Evolutionary conservation across 1,140 invertebrate species (phyloP).

Genomic region (Ephestia elutella): DNA sequence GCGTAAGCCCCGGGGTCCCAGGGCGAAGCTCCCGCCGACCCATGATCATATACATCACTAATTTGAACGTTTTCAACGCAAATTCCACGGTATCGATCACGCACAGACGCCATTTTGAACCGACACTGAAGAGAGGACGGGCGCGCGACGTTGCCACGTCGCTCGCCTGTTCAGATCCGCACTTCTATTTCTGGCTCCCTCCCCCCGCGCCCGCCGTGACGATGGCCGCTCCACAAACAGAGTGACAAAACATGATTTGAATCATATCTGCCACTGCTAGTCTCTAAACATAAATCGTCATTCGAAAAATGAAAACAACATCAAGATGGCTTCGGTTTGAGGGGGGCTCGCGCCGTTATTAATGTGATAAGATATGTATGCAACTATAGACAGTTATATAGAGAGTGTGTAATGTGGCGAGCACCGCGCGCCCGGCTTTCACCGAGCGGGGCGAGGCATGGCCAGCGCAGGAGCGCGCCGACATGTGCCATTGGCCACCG

Average conservation of each 20-base stretch:
- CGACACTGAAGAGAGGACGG: slow-evolving; percentile 59
- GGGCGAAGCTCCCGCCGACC: slow-evolving; percentile 55
- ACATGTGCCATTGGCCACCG: slow-evolving; percentile 71
- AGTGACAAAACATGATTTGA: slow-evolving; percentile 54
- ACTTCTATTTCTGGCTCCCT: slow-evolving; percentile 65
- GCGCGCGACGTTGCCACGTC: slow-evolving; percentile 68
- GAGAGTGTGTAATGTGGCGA: slow-evolving; percentile 27
- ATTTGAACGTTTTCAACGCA: slow-evolving; percentile 61
- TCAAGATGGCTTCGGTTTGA: slow-evolving; percentile 42
- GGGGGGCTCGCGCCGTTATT: slow-evolving; percentile 30
- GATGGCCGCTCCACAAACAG: slow-evolving; percentile 46
- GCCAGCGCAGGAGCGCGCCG: slow-evolving; percentile 53
- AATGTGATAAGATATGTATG: slow-evolving; percentile 49
- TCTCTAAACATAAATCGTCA: slow-evolving; percentile 26
- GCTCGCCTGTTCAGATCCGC: slow-evolving; percentile 57
- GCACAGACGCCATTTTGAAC: slow-evolving; percentile 72
- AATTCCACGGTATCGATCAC: slow-evolving; percentile 72
- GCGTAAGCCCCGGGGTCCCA: slow-evolving; percentile 48
- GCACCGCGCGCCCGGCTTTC: slow-evolving; percentile 60
- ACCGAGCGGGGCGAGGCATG: slow-evolving; percentile 61
- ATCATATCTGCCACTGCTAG: slow-evolving; percentile 40
- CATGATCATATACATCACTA: slow-evolving; percentile 63
- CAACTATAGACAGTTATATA: slow-evolving; percentile 32
- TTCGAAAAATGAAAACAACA: slow-evolving; percentile 32
- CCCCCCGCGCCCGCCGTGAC: slow-evolving; percentile 38